These are phyloP conservation scores for Drosophila nikananu DNA, from an alignment of 1,140 invertebrate genomes.

Conservation along the genomic window DNA sequence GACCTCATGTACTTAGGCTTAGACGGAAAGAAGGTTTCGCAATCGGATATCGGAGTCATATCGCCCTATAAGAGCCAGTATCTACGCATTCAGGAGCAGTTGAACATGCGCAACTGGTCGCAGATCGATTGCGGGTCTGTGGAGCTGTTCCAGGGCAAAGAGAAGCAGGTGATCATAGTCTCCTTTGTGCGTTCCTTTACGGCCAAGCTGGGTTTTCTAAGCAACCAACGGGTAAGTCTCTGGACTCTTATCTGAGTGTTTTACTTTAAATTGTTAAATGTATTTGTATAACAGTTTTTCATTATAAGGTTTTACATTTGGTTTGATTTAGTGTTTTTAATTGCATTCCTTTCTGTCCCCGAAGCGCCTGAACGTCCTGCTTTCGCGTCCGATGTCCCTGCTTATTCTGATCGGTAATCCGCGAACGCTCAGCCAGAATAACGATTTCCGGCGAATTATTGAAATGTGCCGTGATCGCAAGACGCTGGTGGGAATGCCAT, in stretches of 20 bases:
- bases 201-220: constrained; percentile 90
- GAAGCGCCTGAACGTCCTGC: constrained; percentile 93
- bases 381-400: constrained; percentile 92
- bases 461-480: constrained; percentile 64
- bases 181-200: constrained; percentile 91
- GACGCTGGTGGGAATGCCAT: constrained; percentile 63
- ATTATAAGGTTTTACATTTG: background rate
- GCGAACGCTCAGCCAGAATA: constrained; percentile 64
- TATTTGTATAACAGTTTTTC: background rate
- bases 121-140: constrained; percentile 92
- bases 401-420: constrained; percentile 94
- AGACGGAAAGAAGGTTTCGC: constrained; percentile 85
- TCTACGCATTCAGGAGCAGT: constrained; percentile 86
- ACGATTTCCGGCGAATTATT: constrained; percentile 69
- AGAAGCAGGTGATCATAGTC: constrained; percentile 92
- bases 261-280: background rate
- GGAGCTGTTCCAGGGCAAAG: constrained; percentile 95
- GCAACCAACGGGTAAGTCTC: constrained; percentile 88
- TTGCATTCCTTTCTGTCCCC: constrained; percentile 53
- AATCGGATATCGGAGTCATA: constrained; percentile 92
- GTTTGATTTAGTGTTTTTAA: background rate
- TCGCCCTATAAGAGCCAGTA: constrained; percentile 93
- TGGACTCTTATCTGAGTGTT: background rate
- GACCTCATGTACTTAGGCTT: constrained; percentile 85
- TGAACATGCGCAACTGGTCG: constrained; percentile 70